Conservation (phyloP, 2,113 vertebrate genomes). For the Haemorhous mexicanus region DNA sequence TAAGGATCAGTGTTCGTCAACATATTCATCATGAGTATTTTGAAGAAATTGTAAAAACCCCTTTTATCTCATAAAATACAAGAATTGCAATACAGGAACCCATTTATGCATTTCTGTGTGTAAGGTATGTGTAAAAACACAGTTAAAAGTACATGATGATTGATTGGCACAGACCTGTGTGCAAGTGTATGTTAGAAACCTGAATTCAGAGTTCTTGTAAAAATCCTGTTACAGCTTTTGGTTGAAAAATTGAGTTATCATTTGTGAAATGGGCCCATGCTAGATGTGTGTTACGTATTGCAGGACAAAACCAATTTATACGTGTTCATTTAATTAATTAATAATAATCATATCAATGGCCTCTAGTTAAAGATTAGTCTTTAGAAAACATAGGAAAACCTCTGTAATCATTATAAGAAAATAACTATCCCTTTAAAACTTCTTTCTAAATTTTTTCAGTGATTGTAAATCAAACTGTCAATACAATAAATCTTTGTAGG, state of each 20-base stretch:
- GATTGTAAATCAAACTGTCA: neutral
- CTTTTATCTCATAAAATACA: neutral
- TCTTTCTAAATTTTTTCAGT: neutral
- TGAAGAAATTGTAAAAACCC: neutral
- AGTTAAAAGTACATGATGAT: neutral
- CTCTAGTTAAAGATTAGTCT: neutral
- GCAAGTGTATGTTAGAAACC: neutral
- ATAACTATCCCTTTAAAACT: neutral
- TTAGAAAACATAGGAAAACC: neutral
- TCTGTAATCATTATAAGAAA: neutral
- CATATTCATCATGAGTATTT: neutral
- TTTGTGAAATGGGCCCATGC: neutral
- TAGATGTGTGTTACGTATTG: neutral
- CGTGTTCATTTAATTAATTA: neutral
- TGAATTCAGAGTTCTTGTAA: neutral
- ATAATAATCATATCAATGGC: neutral
- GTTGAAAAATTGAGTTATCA: neutral
- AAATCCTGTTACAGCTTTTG: neutral
- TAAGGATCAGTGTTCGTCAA: neutral
- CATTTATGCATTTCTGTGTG: neutral
- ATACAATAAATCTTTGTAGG: neutral
- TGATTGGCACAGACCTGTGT: neutral
- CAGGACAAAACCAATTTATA: neutral
- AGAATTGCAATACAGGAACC: neutral
- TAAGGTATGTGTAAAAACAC: neutral